Conservation (phyloP, 2,797 vertebrate genomes). For the Hippoglossus hippoglossus region DNA sequence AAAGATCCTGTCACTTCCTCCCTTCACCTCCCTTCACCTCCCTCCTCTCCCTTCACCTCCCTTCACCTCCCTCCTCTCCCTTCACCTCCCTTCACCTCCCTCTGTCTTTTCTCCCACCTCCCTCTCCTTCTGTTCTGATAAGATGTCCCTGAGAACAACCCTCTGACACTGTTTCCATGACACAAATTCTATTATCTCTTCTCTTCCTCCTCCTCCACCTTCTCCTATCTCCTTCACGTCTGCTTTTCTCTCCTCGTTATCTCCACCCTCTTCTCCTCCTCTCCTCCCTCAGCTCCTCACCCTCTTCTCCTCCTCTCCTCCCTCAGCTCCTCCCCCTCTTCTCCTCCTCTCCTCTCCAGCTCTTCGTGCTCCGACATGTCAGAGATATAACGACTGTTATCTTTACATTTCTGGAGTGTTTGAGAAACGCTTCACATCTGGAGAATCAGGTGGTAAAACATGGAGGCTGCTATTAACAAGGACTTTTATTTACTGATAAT, state of each 20-base stretch:
- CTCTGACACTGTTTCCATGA: slow-evolving; percentile 48
- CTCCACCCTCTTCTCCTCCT: slow-evolving; percentile 8
- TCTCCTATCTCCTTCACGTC: slow-evolving; percentile 30
- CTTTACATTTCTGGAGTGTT: slow-evolving; percentile 46
- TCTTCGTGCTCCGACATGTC: slow-evolving; percentile 23
- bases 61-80: neutral
- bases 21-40: too few species aligned
- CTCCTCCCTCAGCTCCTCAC: neutral
- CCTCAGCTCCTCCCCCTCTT: slow-evolving; percentile 4
- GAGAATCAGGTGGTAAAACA: too few species aligned
- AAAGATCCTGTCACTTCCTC: neutral
- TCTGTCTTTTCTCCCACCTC: neutral
- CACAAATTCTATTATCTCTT: slow-evolving; percentile 14
- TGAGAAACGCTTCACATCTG: neutral
- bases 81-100: neutral
- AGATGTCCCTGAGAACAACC: slow-evolving; percentile 32
- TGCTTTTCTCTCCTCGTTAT: slow-evolving; percentile 18
- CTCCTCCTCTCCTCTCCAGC: neutral
- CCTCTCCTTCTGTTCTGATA: slow-evolving; percentile 22
- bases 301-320: slow-evolving; percentile 1
- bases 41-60: too few species aligned
- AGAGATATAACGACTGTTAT: slow-evolving; percentile 26
- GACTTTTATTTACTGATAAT: too few species aligned
- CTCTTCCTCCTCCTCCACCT: slow-evolving; percentile 19
- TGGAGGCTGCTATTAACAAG: too few species aligned